Evolutionary conservation across 1,140 invertebrate species (phyloP).

Genomic region (Microplitis demolitor): DNA sequence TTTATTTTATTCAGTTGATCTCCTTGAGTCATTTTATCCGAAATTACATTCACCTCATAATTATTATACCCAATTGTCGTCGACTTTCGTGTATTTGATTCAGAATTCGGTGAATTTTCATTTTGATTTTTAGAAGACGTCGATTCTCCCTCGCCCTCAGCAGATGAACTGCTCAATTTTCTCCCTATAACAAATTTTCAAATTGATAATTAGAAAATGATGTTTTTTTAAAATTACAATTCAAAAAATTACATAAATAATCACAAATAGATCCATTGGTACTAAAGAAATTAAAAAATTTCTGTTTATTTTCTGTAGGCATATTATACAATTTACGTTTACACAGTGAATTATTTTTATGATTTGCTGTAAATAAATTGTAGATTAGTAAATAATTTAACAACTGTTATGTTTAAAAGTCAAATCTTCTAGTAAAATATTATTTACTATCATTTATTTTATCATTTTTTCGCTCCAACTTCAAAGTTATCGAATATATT

Average conservation of each 20-base stretch:
- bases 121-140: not conserved
- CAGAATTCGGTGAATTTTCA: not conserved
- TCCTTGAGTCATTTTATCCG: constrained; percentile 39
- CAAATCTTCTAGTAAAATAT: too few species aligned
- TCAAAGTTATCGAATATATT: constrained; percentile 52
- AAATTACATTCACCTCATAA: not conserved
- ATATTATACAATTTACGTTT: not conserved
- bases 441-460: too few species aligned
- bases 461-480: constrained; percentile 41
- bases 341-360: not conserved
- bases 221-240: too few species aligned
- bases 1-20: constrained; percentile 50
- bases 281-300: too few species aligned
- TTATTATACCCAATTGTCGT: too few species aligned
- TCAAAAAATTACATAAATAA: too few species aligned
- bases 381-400: not conserved
- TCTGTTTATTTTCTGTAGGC: too few species aligned
- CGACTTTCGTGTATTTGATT: too few species aligned
- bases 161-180: too few species aligned
- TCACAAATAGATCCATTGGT: too few species aligned
- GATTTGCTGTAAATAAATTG: not conserved
- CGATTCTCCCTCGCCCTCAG: not conserved
- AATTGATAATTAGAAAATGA: too few species aligned
- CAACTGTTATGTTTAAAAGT: not conserved
- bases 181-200: too few species aligned